Evolutionary conservation across 2,888 invertebrate species (phyloP).

Genomic region (Tetrapedia diversipes): DNA sequence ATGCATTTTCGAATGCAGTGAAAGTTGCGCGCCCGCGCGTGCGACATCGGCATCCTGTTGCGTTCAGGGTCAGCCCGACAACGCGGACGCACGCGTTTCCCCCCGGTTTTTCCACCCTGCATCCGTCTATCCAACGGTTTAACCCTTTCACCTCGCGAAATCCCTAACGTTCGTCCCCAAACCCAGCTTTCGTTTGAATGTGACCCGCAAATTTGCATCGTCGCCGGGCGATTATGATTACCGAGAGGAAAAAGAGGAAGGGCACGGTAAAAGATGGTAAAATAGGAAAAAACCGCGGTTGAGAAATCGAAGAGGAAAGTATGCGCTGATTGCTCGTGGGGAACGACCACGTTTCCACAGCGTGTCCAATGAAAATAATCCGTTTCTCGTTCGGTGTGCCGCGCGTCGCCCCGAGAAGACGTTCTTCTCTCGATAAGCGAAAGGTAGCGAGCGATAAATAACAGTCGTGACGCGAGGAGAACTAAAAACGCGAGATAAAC

Average conservation of each 20-base stretch:
- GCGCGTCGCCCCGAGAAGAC: constrained; percentile 29
- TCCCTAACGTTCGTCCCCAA: too few relatives aligned
- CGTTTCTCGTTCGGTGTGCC: constrained; percentile 25
- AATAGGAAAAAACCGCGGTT: neutral
- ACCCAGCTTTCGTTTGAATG: too few relatives aligned
- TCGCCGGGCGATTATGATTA: too few relatives aligned
- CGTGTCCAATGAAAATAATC: constrained; percentile 29
- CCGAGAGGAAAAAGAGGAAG: neutral
- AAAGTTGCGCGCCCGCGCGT: constrained; percentile 57
- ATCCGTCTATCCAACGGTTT: too few relatives aligned
- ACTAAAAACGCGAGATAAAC: constrained; percentile 50
- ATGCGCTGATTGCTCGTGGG: constrained; percentile 2
- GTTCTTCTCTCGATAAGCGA: constrained; percentile 48
- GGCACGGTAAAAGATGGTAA: accelerated
- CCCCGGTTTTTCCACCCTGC: constrained; percentile 3
- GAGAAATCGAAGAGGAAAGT: constrained; percentile 20
- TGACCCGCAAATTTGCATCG: too few relatives aligned
- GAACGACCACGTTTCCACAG: constrained; percentile 16
- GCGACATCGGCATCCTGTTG: constrained; percentile 62
- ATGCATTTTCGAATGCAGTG: constrained; percentile 61
- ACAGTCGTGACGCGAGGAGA: constrained; percentile 44
- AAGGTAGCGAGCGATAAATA: constrained; percentile 48
- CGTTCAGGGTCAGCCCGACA: constrained; percentile 61
- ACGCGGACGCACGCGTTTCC: constrained; percentile 15
- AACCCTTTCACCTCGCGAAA: too few relatives aligned